Base-by-base conservation (phyloP, 2,113 vertebrate genomes). In the Deroptyus accipitrinus region DNA sequence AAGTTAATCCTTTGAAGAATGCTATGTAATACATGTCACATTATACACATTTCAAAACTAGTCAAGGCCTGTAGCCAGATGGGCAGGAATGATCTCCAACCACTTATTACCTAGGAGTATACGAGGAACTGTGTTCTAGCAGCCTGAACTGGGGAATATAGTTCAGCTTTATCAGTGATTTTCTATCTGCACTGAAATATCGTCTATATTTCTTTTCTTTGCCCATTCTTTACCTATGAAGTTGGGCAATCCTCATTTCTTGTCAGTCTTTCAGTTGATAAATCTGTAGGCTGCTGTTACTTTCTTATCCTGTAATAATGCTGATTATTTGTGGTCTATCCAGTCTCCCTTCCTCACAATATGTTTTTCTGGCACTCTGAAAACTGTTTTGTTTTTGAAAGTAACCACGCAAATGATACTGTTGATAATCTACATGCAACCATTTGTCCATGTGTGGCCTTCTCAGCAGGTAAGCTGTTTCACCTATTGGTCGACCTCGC, bases 281-380 rank as follows among this genome's bases (percentile, higher is more conserved):
- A 75, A 84, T 25, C n/a, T 30, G 4, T 19, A 83, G 41, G 27
- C 17, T 88, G 15, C 7, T 61, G 25, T 8, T 51, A 59, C 25
- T 12, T 78, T 51, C 22, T 6, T 1, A 4, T 64, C 16, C 23
- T 72, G 2, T 68, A 8, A 41, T 82, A 51, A 59, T 49, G 12
- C 15, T 41, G 11, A 17, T 73, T 84, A 59, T 66, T 66, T 84
- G 52, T 44, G 31, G 10, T 64, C n/a, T n/a, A 17, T 76, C 20
- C 11, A 0, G 23, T 84, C n/a, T 68, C 1, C 0, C 18, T 44
- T 44, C 44, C 48, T 84, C 3, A 2, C 46, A 48, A 31, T 35
- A 31, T 13, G 7, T 2, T n/a, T 69, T 90, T 74, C 2, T 75
- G 48, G 35, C 52, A 52, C 27, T 42, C 9, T 24, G 42, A 82